Evolutionary conservation across 1,140 invertebrate species (phyloP), one percentile per base, ranked within the genome.

Genomic region (Plutomurus gul): DNA sequence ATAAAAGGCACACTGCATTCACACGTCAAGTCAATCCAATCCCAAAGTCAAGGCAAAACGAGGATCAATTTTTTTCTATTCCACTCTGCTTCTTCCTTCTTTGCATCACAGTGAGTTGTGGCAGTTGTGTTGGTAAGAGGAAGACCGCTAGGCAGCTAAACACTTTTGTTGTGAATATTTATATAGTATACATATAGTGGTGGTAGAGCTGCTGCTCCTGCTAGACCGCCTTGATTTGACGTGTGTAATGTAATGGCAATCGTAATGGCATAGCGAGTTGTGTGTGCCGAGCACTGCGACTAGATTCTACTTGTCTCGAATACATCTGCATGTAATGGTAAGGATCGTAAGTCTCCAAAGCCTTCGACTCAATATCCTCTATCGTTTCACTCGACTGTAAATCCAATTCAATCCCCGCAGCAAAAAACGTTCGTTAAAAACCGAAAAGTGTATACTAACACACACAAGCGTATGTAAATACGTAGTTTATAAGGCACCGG

Each of bases 351-450:
- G 11, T 49, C n/a, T 43, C n/a, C 39, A 43, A n/a, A 13, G 39
- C 39, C 11, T 43, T 43, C 7, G 39, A 2, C n/a, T 43, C 2
- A 43, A 43, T 43, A 43, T 43, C n/a, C 39, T 43, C 39, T 43
- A 13, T n/a, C 30, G 27, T 65, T 33, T 65, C 56, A 65, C n/a
- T 33, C 27, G 56, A 65, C 27, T 30, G 10, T 33, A 65, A 65
- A 65, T 65, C 27, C 56, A 33, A 65, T 65, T 65, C 56, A 65
- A 65, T 65, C 56, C 56, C 36, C 27, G 13, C 13, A 65, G 30
- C 56, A 65, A 65, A 65, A 56, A 65, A 65, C 56, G 18, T 65
- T 65, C 56, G 56, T 65, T 36, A 65, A 65, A 60, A 65, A 65
- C 56, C 27, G 27, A 65, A 36, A n/a, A n/a, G n/a, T n/a, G n/a